Evolutionary conservation across 2,797 vertebrate genomes (phyloP), one percentile per base, ranked within the genome.

Genomic region (Sebastes cheni): DNA sequence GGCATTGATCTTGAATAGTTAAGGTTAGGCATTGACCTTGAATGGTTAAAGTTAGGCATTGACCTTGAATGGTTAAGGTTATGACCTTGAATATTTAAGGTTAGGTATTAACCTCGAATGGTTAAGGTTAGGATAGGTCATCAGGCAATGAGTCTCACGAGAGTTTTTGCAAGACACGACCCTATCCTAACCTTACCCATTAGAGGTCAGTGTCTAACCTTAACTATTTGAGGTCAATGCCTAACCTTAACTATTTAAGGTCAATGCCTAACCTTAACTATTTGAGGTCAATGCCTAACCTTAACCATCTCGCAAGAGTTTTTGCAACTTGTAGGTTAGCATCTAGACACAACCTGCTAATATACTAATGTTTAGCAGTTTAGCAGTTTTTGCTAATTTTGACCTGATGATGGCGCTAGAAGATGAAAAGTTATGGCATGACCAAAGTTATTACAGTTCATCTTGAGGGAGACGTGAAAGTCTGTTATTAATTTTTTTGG

Each of bases 21-120:
- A 39, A 39, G 0, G 36, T 13, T 5, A 0, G 30, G 0, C 34
- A 4, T 36, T 25, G 25, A 36, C 0, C 34, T 36, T 0, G 11
- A 34, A 34, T 34, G 0, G 9, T 32, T 32, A 34, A 34, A 0
- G 32, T 34, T 3, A 1, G 30, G 1, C 13, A 42, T 42, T 42
- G 39, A 42, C 5, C 39, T 42, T 1, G 5, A 42, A 42, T 42
- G 5, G 39, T 42, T 42, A 42, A 42, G 14, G 39, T 42, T 42
- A 0, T 42, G 39, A 32, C 3, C 30, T 32, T 0, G 30, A 32
- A 32, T 32, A 0, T 3, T 32, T 32, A 32, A 32, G 0, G 32
- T 32, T 9, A 32, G 8, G 3, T 3, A 25, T 25, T 29, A 11
- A 36, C 34, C 11, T 11, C 2, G 3, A 36, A 36, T 36, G 34